Evolutionary conservation across 2,113 vertebrate genomes (phyloP).

Genomic region (Pampusana beccarii): DNA sequence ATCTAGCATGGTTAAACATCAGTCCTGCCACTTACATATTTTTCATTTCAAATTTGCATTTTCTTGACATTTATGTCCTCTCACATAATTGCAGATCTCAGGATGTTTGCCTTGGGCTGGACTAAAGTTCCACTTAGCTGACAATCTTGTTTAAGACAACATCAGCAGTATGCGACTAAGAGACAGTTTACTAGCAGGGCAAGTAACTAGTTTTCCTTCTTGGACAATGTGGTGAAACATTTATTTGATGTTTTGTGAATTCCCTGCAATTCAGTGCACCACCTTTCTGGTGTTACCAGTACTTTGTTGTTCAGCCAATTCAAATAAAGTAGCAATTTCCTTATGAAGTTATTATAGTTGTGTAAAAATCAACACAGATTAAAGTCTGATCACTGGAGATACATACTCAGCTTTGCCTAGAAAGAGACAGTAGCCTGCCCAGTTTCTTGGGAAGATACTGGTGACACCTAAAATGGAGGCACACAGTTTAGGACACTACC

Average conservation of each 20-base stretch:
- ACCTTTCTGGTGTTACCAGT: neutral
- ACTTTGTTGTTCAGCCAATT: neutral
- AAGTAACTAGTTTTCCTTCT: neutral
- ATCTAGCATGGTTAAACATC: neutral
- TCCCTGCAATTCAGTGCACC: neutral
- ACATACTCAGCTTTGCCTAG: neutral
- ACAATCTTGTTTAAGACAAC: neutral
- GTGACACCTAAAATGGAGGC: neutral
- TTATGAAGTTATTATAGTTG: neutral
- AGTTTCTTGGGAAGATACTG: neutral
- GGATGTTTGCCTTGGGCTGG: neutral
- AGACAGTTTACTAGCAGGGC: neutral
- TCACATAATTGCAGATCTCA: neutral
- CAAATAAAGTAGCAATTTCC: neutral
- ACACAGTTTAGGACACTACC: neutral
- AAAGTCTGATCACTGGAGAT: neutral
- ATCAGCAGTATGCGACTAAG: neutral
- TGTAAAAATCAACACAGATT: neutral
- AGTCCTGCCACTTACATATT: neutral
- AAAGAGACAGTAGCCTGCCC: neutral
- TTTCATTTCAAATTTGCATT: neutral
- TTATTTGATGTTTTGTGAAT: neutral
- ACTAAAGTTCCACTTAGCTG: neutral
- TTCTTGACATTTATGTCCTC: neutral
- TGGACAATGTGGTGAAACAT: neutral